Conservation (phyloP, 1,140 invertebrate genomes). For the Eufriesea mexicana region DNA sequence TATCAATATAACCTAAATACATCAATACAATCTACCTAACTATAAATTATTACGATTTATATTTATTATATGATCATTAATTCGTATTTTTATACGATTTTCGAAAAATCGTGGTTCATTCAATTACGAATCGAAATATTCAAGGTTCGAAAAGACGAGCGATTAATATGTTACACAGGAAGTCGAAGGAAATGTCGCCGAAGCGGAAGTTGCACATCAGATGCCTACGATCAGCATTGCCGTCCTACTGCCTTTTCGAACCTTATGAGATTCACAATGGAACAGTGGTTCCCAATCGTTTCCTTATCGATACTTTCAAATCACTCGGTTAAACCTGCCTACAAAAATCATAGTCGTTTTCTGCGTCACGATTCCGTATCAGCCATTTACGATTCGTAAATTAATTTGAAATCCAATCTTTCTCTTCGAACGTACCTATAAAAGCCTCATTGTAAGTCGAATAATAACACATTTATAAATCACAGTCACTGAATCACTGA, state of each 20-base stretch:
- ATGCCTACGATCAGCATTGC: slow-evolving; percentile 6
- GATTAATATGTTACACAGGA: background rate
- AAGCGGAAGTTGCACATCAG: slow-evolving; percentile 41
- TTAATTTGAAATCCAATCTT: background rate
- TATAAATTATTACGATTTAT: too few species aligned
- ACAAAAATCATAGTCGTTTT: background rate
- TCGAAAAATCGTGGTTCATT: background rate
- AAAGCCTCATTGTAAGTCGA: too few species aligned
- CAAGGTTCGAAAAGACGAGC: background rate
- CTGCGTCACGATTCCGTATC: background rate
- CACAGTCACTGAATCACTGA: background rate
- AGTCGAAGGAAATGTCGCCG: slow-evolving; percentile 22
- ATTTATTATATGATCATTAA: too few species aligned
- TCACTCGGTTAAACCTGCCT: too few species aligned
- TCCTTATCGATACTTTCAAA: background rate
- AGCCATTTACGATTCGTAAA: background rate
- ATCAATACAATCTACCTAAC: too few species aligned
- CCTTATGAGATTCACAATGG: slow-evolving; percentile 11
- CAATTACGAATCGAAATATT: background rate
- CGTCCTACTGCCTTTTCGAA: slow-evolving; percentile 24
- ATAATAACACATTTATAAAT: background rate
- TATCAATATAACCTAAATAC: too few species aligned
- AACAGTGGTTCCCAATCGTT: slow-evolving; percentile 18
- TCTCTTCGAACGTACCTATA: background rate
- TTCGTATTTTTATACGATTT: too few species aligned